Evolutionary conservation across 2,113 vertebrate species (phyloP).

Genomic region (Petaurus breviceps): DNA sequence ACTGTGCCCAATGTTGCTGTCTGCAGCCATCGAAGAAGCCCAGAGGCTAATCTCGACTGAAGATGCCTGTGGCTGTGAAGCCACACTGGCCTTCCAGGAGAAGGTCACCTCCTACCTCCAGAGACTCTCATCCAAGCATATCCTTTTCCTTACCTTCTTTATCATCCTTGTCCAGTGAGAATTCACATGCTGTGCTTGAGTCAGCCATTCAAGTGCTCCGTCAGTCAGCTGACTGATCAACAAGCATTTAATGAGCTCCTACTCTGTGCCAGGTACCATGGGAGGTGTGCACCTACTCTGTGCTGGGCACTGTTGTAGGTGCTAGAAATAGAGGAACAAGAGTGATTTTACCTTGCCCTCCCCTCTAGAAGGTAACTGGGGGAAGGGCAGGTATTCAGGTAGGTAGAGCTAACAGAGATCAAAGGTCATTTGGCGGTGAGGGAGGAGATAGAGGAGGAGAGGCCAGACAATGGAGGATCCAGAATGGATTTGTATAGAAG

Average conservation of each 20-base stretch:
- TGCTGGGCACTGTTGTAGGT: too few species aligned
- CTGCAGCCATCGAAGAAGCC: conserved; percentile 80
- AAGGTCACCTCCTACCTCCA: conserved; percentile 88
- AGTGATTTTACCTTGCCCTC: background rate
- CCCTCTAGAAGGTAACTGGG: background rate
- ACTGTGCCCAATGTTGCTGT: conserved; percentile 24
- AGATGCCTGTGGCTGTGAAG: conserved; percentile 92
- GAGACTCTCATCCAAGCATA: conserved; percentile 91
- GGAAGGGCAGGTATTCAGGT: background rate
- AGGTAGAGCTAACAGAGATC: too few species aligned
- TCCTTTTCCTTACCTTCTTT: conserved; percentile 86
- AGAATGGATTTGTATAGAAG: background rate
- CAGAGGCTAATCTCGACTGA: conserved; percentile 85
- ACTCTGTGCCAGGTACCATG: background rate
- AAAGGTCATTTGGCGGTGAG: background rate
- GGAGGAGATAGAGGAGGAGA: too few species aligned
- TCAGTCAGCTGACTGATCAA: background rate
- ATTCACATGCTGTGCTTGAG: background rate
- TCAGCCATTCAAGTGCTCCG: conserved; percentile 1
- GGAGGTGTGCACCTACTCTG: too few species aligned
- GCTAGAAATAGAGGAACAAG: background rate
- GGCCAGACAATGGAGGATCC: background rate
- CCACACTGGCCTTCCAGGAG: conserved; percentile 90
- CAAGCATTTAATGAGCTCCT: background rate
- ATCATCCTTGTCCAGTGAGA: background rate